A percentile compares a stretch with the other conserved stretches of the same genome.
Evolutionary conservation across 2,888 invertebrate species (phyloP).

Genomic region (Tenthredo distinguenda): DNA sequence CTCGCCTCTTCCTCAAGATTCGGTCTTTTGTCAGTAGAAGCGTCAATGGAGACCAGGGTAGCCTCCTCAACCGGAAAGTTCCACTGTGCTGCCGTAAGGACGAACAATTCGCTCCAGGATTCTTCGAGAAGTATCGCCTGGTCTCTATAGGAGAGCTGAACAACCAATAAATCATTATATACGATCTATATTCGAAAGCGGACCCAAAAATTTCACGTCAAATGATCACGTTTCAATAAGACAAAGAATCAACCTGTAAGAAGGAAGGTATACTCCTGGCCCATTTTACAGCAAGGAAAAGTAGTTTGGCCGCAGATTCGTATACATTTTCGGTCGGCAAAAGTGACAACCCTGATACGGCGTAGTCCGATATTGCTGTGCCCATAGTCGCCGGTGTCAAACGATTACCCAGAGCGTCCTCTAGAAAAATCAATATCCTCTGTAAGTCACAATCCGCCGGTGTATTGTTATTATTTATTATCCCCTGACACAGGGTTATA

Average conservation of each 20-base stretch:
- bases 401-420: constrained; percentile 15
- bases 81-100: constrained; percentile 91
- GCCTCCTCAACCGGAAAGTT: constrained; percentile 86
- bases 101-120: constrained; percentile 91
- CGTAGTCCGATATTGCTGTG: constrained; percentile 74
- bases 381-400: constrained; percentile 65
- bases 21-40: constrained; percentile 80
- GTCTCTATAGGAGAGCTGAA: constrained; percentile 84
- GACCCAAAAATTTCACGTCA: neutral
- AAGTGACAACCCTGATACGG: constrained; percentile 78
- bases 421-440: constrained; percentile 47
- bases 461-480: neutral
- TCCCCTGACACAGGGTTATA: neutral
- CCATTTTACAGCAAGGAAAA: constrained; percentile 91
- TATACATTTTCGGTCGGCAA: constrained; percentile 82
- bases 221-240: neutral
- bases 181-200: neutral
- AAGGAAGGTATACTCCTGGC: constrained; percentile 88
- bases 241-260: constrained; percentile 80
- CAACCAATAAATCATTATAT: neutral
- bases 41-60: constrained; percentile 76
- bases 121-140: constrained; percentile 87
- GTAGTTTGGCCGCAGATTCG: constrained; percentile 87
- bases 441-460: neutral
- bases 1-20: constrained; percentile 81